Evolutionary conservation across 2,797 vertebrate genomes (phyloP).

Genomic region (Cygnus olor): DNA sequence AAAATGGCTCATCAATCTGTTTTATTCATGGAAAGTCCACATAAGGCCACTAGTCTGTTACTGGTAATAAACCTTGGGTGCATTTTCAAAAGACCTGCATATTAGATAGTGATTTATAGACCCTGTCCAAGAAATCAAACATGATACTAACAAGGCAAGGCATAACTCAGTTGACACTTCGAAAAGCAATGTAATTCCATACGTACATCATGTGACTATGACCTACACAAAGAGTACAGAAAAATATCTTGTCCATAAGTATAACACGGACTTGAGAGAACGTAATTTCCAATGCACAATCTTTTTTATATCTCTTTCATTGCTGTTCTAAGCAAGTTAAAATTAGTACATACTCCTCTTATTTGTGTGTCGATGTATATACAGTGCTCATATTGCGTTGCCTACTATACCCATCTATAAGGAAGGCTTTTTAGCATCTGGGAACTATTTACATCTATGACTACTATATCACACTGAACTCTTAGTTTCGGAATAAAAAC

Average conservation of each 20-base stretch:
- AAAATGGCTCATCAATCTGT: conserved; percentile 84
- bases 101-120: conserved; percentile 79
- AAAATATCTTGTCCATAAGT: conserved; percentile 18
- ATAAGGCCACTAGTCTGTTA: conserved; percentile 82
- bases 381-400: not conserved
- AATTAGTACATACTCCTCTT: not conserved
- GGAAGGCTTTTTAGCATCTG: not conserved
- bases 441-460: not conserved
- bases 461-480: not conserved
- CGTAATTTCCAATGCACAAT: not conserved
- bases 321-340: not conserved
- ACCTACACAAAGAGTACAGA: not conserved
- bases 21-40: conserved; percentile 81
- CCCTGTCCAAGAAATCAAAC: conserved; percentile 76
- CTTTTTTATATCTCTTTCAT: not conserved
- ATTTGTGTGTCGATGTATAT: not conserved
- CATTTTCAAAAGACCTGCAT: conserved; percentile 78
- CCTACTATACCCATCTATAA: not conserved
- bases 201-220: conserved; percentile 41
- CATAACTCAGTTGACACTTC: conserved; percentile 63
- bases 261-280: conserved; percentile 1
- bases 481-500: not conserved
- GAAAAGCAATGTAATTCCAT: conserved; percentile 66
- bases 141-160: conserved; percentile 73
- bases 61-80: conserved; percentile 80